Conservation (phyloP, 2,888 invertebrate species). For the Troglohyphantes excavatus region DNA sequence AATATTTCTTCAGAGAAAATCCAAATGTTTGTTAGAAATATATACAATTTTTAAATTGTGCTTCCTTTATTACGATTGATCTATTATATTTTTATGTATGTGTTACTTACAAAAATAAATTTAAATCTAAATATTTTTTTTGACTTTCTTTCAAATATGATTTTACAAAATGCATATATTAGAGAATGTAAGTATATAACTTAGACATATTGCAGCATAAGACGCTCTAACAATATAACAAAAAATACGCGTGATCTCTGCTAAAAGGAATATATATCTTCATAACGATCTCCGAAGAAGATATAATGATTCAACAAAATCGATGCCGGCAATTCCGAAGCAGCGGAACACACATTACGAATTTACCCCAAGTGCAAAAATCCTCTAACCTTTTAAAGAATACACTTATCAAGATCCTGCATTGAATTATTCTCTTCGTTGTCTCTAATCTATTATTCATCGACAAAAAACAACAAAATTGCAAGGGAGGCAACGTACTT, state of each 20-base stretch:
- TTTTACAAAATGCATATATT: no score
- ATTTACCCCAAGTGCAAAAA: slow-evolving; percentile 6
- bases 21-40: no score
- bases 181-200: no score
- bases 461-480: slow-evolving; percentile 46
- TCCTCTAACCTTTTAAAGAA: slow-evolving; percentile 45
- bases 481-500: slow-evolving; percentile 13
- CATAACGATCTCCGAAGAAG: slow-evolving; percentile 14
- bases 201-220: no score
- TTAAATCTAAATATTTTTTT: no score
- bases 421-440: slow-evolving; percentile 62
- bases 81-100: no score
- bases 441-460: slow-evolving; percentile 66
- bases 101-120: no score
- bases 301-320: slow-evolving; percentile 37
- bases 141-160: no score
- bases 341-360: slow-evolving; percentile 11
- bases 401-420: slow-evolving; percentile 47
- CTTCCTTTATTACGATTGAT: no score
- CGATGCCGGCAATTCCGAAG: slow-evolving; percentile 19
- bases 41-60: no score
- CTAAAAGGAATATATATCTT: neutral
- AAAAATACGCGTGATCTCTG: neutral
- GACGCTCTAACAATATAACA: no score
- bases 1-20: no score